Conservation (phyloP, 2,797 vertebrate genomes). For the Cyprinodon diabolis region DNA sequence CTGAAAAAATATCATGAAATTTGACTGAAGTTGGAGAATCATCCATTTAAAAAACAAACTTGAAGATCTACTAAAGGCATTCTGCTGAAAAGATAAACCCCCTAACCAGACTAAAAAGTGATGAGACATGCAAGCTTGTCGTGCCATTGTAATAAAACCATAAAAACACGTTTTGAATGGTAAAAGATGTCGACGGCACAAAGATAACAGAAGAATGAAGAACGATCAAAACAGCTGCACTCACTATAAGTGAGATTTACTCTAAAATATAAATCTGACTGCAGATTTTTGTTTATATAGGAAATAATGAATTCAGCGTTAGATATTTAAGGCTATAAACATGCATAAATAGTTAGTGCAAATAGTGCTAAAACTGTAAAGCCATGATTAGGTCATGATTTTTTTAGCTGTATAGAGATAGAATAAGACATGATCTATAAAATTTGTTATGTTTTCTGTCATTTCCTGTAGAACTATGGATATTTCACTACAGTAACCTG, state of each 20-base stretch:
- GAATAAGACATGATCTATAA: no score
- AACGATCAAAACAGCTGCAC: background rate
- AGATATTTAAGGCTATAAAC: background rate
- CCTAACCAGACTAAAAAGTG: background rate
- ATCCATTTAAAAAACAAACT: no score
- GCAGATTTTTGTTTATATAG: background rate
- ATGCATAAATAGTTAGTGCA: background rate
- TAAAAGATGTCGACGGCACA: background rate
- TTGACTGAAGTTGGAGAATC: no score
- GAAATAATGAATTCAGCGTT: background rate
- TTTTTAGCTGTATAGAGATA: no score
- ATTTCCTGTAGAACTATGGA: no score
- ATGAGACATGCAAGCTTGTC: background rate
- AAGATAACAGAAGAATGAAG: background rate
- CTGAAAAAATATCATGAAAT: no score
- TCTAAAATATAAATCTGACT: background rate
- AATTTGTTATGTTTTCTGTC: no score
- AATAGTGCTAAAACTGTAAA: no score
- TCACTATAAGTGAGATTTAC: background rate
- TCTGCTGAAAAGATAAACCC: background rate
- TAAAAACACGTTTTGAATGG: background rate
- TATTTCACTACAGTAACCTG: no score
- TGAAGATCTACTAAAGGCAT: background rate
- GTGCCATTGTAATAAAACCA: slow-evolving; percentile 3
- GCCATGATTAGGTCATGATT: no score